Evolutionary conservation across 2,888 invertebrate genomes (phyloP).

Genomic region (Diarsia mendica): DNA sequence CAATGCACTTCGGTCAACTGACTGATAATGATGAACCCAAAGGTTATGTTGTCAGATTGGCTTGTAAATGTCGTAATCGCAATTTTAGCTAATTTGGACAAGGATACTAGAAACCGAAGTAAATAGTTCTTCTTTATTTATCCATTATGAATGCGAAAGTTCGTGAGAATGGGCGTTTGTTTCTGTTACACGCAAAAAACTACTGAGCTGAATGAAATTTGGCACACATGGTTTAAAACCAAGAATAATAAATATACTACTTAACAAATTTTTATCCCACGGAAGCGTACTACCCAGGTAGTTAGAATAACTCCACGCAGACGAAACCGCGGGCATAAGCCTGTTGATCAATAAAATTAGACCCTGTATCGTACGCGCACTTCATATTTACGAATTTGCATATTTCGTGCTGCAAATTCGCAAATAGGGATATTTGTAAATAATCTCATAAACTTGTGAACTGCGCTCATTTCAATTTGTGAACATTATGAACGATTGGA

Average conservation of each 20-base stretch:
- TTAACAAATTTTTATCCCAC: neutral
- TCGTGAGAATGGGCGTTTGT: neutral
- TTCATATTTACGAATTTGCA: conserved; percentile 35
- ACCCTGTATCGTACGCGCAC: neutral
- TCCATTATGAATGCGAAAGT: neutral
- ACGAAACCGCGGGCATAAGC: neutral
- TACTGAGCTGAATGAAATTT: neutral
- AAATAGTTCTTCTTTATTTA: neutral
- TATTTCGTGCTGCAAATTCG: conserved; percentile 32
- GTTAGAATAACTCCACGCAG: neutral
- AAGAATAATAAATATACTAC: neutral
- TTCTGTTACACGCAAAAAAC: neutral
- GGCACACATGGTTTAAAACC: neutral
- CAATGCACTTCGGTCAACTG: neutral
- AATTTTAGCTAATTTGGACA: neutral
- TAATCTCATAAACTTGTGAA: conserved; percentile 20
- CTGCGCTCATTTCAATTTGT: conserved; percentile 36
- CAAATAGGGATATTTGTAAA: conserved; percentile 41
- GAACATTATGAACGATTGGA: conserved; percentile 7
- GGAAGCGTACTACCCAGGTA: too few relatives aligned
- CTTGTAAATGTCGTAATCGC: too few relatives aligned
- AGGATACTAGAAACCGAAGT: neutral
- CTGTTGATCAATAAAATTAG: conserved; percentile 2
- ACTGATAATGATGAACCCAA: neutral
- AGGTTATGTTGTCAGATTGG: neutral